A percentile compares a stretch with the other conserved stretches of the same genome.
Evolutionary conservation across 2,888 invertebrate genomes (phyloP).

Genomic region (Orthosia cruda): DNA sequence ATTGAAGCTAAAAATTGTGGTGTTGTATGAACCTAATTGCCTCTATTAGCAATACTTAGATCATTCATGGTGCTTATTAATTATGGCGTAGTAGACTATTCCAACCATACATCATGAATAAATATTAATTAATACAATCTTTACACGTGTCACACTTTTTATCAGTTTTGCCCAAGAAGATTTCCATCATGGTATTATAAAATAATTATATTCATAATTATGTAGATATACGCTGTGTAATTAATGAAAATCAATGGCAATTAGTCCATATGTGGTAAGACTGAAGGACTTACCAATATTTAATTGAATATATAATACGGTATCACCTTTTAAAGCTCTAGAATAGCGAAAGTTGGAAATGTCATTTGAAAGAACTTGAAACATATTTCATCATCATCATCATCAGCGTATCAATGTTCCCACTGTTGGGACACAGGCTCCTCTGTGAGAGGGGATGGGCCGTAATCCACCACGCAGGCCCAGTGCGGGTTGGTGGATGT

Average conservation of each 20-base stretch:
- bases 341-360: background rate
- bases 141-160: slow-evolving; percentile 48
- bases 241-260: background rate
- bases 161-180: slow-evolving; percentile 34
- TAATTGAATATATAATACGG: background rate
- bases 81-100: slow-evolving; percentile 10
- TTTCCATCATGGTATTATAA: slow-evolving; percentile 7
- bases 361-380: background rate
- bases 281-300: background rate
- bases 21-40: too few species aligned
- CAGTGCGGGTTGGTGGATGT: too few species aligned
- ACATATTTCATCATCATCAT: too few species aligned
- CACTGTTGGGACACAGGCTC: too few species aligned
- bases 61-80: slow-evolving; percentile 8
- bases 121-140: slow-evolving; percentile 23
- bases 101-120: slow-evolving; percentile 10
- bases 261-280: background rate
- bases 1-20: too few species aligned
- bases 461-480: too few species aligned
- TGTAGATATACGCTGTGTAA: slow-evolving; percentile 1
- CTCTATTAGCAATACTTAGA: background rate
- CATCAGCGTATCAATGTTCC: too few species aligned
- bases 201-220: slow-evolving; percentile 21
- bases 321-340: background rate
- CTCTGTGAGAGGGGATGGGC: too few species aligned